These are phyloP conservation scores for Geothlypis trichas DNA, from an alignment of 2,113 vertebrate genomes.

Conservation along the genomic window DNA sequence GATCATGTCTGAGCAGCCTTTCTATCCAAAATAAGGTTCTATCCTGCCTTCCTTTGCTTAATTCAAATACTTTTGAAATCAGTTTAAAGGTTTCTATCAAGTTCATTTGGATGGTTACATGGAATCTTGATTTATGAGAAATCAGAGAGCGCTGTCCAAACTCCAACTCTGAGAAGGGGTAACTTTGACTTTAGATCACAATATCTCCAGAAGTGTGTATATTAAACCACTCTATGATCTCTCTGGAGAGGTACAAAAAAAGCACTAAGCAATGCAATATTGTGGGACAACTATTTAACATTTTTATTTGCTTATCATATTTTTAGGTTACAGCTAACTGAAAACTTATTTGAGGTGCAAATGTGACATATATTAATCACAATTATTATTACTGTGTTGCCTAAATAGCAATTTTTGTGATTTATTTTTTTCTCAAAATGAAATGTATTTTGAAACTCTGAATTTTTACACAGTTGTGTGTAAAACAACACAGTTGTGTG, in stretches of 20 bases:
- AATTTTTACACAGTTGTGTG: not conserved
- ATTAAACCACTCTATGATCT: not conserved
- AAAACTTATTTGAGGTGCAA: not conserved
- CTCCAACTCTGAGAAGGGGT: not conserved
- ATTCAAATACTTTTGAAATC: not conserved
- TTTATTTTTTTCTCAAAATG: not conserved
- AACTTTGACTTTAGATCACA: not conserved
- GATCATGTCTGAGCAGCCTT: not conserved
- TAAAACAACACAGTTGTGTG: not conserved
- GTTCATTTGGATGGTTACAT: not conserved
- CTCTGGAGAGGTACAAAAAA: not conserved
- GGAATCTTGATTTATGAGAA: not conserved
- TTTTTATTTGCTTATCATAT: not conserved
- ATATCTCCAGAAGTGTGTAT: not conserved
- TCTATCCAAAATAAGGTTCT: not conserved
- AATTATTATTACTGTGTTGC: not conserved
- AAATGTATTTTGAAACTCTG: not conserved
- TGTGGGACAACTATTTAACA: not conserved
- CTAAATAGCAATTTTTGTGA: not conserved
- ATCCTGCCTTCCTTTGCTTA: not conserved
- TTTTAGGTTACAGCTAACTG: not conserved
- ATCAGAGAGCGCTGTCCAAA: not conserved
- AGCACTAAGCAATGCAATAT: not conserved
- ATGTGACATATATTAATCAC: not conserved
- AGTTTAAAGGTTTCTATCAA: not conserved